Conservation (phyloP, 1,140 invertebrate genomes). For the Drosophila nannoptera region DNA sequence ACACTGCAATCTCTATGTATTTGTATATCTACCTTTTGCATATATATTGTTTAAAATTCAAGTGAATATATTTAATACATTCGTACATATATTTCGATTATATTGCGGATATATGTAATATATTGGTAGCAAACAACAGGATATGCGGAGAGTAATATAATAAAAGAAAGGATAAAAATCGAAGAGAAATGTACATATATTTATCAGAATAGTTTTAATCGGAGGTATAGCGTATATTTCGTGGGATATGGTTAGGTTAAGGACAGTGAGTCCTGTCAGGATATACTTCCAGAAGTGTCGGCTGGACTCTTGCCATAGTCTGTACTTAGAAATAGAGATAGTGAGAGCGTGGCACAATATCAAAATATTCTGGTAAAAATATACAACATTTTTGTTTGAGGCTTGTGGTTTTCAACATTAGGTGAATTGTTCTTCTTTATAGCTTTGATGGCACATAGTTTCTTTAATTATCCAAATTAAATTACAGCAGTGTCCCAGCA, state of each 20-base stretch:
- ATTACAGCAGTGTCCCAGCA: constrained; percentile 18
- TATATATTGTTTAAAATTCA: constrained; percentile 10
- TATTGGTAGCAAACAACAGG: constrained; percentile 21
- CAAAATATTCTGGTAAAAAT: constrained; percentile 44
- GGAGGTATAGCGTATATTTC: constrained; percentile 60
- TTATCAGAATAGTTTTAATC: constrained; percentile 24
- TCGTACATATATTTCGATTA: constrained; percentile 37
- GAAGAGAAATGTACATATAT: too few relatives aligned
- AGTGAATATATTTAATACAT: constrained; percentile 27
- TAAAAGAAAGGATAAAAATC: constrained; percentile 22
- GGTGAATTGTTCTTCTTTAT: constrained; percentile 15
- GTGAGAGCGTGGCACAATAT: constrained; percentile 31
- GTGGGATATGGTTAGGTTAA: constrained; percentile 55
- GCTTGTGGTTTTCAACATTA: constrained; percentile 40
- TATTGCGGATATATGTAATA: constrained; percentile 20
- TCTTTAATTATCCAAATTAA: constrained; percentile 12
- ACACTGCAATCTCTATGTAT: constrained; percentile 20
- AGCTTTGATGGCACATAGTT: constrained; percentile 48
- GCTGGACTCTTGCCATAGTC: too few relatives aligned
- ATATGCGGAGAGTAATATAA: constrained; percentile 32
- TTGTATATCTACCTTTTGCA: neutral
- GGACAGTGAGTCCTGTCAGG: neutral
- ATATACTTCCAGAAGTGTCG: neutral
- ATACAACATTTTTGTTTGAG: constrained; percentile 54
- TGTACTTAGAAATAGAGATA: too few relatives aligned